Evolutionary conservation across 1,140 invertebrate genomes (phyloP), one percentile per base, ranked within the genome.

Genomic region (Drosophila ambigua): DNA sequence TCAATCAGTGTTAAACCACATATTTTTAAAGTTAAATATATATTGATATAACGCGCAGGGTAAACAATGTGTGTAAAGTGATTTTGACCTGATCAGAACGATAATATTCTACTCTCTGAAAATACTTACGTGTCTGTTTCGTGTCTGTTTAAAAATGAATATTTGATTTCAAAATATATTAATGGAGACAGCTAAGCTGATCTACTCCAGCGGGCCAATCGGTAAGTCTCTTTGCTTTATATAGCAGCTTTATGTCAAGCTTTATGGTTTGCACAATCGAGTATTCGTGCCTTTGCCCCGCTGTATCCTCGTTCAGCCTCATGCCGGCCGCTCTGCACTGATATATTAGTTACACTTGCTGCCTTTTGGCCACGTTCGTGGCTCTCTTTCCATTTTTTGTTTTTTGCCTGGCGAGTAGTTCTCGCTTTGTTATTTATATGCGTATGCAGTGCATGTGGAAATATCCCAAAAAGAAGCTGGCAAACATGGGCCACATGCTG

Each of bases 281-380:
- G 23, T 57, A 24, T 44, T 63, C 39, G 16, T 44, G 8, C 23
- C 23, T 54, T 65, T 23, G 60, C 41, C 20, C 48, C 8, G 15
- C 55, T 45, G 20, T 2, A 20, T 20, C 20, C 20, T 20, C 20
- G 20, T 20, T 11, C 20, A 13, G 15, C 16, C 24, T 7, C 31
- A 15, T n/a, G 35, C 35, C 11, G 2, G 5, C 9, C 46, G 31
- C 55, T 61, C 57, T 44, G 7, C 41, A 26, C 62, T 83, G 79
- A 83, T 76, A 83, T 83, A 83, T 79, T 84, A 83, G 80, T 83
- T 79, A 66, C 80, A 83, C 65, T 83, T 84, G 75, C 57, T 67
- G 62, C 58, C 65, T 68, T 71, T 50, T 26, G 44, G 49, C 48
- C 48, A 52, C 59, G 48, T 65, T 57, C 35, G 39, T 31, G 24